These are phyloP conservation scores for Melanotaenia maccullochi DNA, from an alignment of 2,797 vertebrate species.

Conservation along the genomic window DNA sequence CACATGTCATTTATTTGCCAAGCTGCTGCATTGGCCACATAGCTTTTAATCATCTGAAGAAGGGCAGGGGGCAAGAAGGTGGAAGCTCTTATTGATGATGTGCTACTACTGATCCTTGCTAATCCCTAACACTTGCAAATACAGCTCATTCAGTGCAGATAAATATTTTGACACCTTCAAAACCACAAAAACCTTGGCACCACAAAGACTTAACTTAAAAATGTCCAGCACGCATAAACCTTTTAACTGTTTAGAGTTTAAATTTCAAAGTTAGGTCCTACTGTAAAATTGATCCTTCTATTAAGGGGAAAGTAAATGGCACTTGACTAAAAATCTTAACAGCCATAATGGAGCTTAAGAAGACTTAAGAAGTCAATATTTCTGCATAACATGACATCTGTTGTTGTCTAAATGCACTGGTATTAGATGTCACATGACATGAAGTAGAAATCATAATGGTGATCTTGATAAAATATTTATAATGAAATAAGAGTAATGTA, in stretches of 20 bases:
- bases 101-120: conserved; percentile 47
- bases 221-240: not conserved
- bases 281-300: conserved; percentile 24
- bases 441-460: conserved; percentile 47
- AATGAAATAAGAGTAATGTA: conserved; percentile 30
- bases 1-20: conserved; percentile 67
- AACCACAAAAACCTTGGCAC: not conserved
- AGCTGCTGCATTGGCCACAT: conserved; percentile 31
- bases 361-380: conserved; percentile 50
- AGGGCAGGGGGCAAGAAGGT: conserved; percentile 36
- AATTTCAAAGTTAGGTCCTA: not conserved
- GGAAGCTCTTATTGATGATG: conserved; percentile 41
- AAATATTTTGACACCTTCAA: conserved; percentile 22
- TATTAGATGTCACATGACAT: conserved; percentile 45
- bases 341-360: conserved; percentile 40
- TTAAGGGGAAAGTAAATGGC: conserved; percentile 18
- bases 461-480: conserved; percentile 64
- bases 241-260: conserved; percentile 9
- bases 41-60: conserved; percentile 53
- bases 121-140: conserved; percentile 54
- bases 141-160: conserved; percentile 32
- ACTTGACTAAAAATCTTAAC: conserved; percentile 39
- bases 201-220: conserved; percentile 1
- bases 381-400: conserved; percentile 34
- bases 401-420: conserved; percentile 43